Evolutionary conservation across 1,140 invertebrate species (phyloP).

Genomic region (Drosophila lini): DNA sequence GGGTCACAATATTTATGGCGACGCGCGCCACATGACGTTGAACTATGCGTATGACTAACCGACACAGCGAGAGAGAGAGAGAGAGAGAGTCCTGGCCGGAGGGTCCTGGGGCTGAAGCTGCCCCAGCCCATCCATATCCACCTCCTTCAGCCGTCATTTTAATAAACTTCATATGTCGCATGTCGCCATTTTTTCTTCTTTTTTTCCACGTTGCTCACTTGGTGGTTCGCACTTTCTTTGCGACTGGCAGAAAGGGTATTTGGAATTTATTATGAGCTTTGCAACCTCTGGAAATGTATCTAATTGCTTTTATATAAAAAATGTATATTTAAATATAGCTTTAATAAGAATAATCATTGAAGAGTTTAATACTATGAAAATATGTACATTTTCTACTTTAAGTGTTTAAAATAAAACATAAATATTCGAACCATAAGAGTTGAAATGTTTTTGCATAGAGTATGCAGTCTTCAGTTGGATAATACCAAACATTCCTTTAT

Average conservation of each 20-base stretch:
- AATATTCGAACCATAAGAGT: neutral
- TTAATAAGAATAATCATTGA: no score
- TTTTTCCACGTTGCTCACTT: constrained; percentile 55
- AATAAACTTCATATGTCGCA: constrained; percentile 83
- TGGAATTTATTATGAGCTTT: neutral
- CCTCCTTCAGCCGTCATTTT: constrained; percentile 69
- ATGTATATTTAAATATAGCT: neutral
- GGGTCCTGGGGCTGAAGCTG: constrained; percentile 9
- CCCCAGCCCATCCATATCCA: constrained; percentile 36
- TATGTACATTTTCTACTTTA: neutral
- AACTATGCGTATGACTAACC: constrained; percentile 75
- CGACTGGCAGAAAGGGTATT: neutral
- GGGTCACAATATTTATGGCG: constrained; percentile 76
- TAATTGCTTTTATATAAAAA: neutral
- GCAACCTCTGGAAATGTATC: neutral
- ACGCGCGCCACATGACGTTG: constrained; percentile 74
- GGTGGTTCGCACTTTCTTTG: constrained; percentile 25
- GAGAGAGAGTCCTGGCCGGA: neutral
- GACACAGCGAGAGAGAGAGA: constrained; percentile 12
- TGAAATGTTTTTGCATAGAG: neutral
- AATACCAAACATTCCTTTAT: constrained; percentile 5
- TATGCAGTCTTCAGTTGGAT: neutral
- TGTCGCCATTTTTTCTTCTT: constrained; percentile 74
- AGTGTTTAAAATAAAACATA: neutral
- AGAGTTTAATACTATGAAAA: no score